Base-by-base conservation (phyloP, 2,113 vertebrate species). In the Corythornis vintsioides region DNA sequence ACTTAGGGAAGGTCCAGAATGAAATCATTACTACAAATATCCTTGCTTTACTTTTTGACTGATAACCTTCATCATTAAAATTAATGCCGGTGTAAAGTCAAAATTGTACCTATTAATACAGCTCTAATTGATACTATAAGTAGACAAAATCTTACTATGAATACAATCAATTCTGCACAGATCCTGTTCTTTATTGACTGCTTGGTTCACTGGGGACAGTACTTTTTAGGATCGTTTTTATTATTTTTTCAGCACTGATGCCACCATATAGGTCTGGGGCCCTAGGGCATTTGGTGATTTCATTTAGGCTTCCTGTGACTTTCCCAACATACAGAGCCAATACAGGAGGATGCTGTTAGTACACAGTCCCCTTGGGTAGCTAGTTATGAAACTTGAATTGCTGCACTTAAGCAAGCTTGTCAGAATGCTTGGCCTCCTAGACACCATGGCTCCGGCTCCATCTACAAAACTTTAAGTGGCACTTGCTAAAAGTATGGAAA, bases 401-500 rank as follows among this genome's bases (percentile, higher is more conserved):
- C 96, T 97, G 97, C 97, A 97, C 97, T 98, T 98, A 98, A 97
- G 97, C 95, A 92, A 96, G 95, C 83, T 95, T 86, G 91, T 97
- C 97, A 96, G 97, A 96, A 97, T 92, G 95, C 94, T 92, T 92
- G 86, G 89, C 92, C 95, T 96, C 95, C 95, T 98, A 98, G 98
- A 98, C 98, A 98, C 94, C 48, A 93, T 55, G 98, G 97, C 98
- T 98, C 98, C 98, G 95, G 96, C 92, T 98, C 97, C 98, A 98
- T 98, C 98, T 98, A 98, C 97, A 98, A 96, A 98, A 98, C 96
- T 98, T 96, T 97, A 98, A 98, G 90, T 96, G 97, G 96, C 97
- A 97, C 96, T 98, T 97, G 92, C 96, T 97, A 89, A 97, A 97
- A 98, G 98, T 97, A 97, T 98, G 98, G 98, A 97, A 98, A 98